Base-by-base conservation (phyloP, 2,888 invertebrate genomes). In the Caenorhabditis sinica region DNA sequence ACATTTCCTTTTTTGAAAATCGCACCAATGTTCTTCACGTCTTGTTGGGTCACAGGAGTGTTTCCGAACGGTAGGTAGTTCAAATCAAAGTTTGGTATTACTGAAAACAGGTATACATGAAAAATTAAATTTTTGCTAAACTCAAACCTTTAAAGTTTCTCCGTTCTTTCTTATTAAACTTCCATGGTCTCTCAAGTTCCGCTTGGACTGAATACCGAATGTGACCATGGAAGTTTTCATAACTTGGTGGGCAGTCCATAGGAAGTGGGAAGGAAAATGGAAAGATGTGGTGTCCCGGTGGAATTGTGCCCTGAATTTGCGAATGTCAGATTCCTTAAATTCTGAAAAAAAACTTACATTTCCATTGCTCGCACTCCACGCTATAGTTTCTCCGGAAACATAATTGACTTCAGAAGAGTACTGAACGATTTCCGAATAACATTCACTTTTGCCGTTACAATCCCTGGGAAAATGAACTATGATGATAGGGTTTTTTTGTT, bases 171-270 rank as follows among this genome's bases (percentile, higher is more conserved):
- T 53, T 72, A 33, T 77, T 77, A 30, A 77, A 77, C 23, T 66
- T 76, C 83, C 83, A 83, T n/a, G 76, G 77, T 53, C 77, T 45
- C 51, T 83, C 83, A 0, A 83, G 51, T n/a, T 77, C 77, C 4
- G 68, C 73, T 9, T 68, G 45, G 4, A 83, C 43, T 4, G 28
- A 30, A 43, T 83, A 83, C 0, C 77, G 65, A 20, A 83, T 66
- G 28, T 51, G 58, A 1, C 83, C 83, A 25, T 71, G 30, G 25
- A 30, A 45, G 3, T 71, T 58, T 45, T 71, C 71, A 45, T 36
- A 82, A 58, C 76, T 76, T 0, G 82, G 82, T 17, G 82, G 82
- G 17, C 69, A 71, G 17, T 65, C 23, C 1, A 25, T 8, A 13
- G 82, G 82, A 49, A 76, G 65, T 8, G 25, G 53, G 45, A 82